Evolutionary conservation across 2,888 invertebrate genomes (phyloP).

Genomic region (Eueremaeus valkanovi): DNA sequence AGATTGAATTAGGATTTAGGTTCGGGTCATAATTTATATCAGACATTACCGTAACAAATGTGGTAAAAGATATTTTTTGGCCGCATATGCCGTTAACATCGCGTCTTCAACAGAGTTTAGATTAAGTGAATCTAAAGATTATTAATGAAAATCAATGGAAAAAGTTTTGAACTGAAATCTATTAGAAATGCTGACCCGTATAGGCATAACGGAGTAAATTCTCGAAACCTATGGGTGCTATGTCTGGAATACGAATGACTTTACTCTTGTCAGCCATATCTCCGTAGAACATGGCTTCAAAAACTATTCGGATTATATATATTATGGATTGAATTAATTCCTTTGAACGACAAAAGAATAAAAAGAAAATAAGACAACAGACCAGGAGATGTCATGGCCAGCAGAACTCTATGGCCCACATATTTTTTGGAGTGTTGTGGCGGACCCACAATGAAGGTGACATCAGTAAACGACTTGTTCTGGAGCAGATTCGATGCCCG

Average conservation of each 20-base stretch:
- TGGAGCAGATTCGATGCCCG: slow-evolving; percentile 47
- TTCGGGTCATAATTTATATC: no score
- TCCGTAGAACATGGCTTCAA: slow-evolving; percentile 49
- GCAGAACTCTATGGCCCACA: slow-evolving; percentile 48
- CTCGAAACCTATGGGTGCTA: slow-evolving; percentile 49
- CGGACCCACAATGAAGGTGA: slow-evolving; percentile 49
- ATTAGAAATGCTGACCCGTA: slow-evolving; percentile 40
- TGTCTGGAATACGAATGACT: slow-evolving; percentile 48
- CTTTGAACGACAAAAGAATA: background rate
- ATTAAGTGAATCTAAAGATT: slow-evolving; percentile 45
- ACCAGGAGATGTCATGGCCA: slow-evolving; percentile 48
- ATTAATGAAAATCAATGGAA: background rate
- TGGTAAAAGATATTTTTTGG: slow-evolving; percentile 48
- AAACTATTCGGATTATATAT: no score
- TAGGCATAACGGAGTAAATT: slow-evolving; percentile 48
- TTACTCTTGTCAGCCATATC: slow-evolving; percentile 49
- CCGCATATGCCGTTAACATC: slow-evolving; percentile 49
- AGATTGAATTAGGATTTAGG: no score
- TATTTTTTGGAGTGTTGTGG: slow-evolving; percentile 49
- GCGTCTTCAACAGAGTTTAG: slow-evolving; percentile 48
- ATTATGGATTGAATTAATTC: no score
- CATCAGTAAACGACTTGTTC: slow-evolving; percentile 48
- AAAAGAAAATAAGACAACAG: background rate
- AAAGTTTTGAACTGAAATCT: background rate
- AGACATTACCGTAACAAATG: slow-evolving; percentile 45